These are phyloP conservation scores for Peromyscus aztecus DNA, from an alignment of 2,797 vertebrate species.

Conservation along the genomic window DNA sequence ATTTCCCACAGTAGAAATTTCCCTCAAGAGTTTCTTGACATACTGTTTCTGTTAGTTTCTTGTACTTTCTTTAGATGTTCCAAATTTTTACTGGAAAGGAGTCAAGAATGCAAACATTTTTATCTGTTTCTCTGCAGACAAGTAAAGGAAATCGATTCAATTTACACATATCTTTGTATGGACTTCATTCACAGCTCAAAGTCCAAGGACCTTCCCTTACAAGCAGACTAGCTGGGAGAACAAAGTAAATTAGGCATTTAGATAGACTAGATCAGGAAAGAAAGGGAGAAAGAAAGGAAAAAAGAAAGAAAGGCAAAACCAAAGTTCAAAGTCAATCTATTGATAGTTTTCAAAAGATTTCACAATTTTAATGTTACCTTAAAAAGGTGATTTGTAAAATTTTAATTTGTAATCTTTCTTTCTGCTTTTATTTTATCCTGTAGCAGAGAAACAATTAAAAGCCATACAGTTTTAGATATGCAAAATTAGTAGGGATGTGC, in stretches of 20 bases:
- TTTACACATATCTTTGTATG: neutral
- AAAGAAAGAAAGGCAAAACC: neutral
- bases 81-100: neutral
- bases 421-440: neutral
- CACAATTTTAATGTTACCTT: neutral
- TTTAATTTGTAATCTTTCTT: slow-evolving; percentile 20
- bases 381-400: neutral
- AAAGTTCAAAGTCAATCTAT: slow-evolving; percentile 34
- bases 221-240: neutral
- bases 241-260: neutral
- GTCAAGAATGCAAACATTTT: neutral
- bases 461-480: neutral
- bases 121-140: neutral
- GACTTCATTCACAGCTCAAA: neutral
- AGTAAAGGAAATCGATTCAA: neutral
- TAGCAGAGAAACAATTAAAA: neutral
- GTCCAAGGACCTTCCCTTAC: neutral
- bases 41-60: neutral
- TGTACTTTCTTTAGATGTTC: neutral
- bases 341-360: neutral
- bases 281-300: neutral
- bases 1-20: neutral
- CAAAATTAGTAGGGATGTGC: neutral
- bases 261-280: neutral
- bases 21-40: neutral